These are phyloP conservation scores for Diachrysia chrysitis DNA, from an alignment of 2,888 invertebrate species.

Conservation along the genomic window DNA sequence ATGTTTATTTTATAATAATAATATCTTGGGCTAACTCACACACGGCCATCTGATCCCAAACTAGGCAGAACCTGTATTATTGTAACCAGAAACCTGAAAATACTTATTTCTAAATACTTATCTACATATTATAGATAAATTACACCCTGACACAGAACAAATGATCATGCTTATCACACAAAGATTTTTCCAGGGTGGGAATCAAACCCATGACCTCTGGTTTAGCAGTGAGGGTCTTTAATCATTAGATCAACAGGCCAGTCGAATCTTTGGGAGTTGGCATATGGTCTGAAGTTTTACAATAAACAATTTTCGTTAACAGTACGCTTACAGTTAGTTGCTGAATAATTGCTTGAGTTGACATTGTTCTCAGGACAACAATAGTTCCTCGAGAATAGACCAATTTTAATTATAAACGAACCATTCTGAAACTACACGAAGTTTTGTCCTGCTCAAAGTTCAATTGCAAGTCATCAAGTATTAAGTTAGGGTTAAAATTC, in stretches of 20 bases:
- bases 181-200: too few species aligned
- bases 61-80: too few species aligned
- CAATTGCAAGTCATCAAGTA: background rate
- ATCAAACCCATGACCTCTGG: too few species aligned
- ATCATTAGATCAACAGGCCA: too few species aligned
- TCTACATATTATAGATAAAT: too few species aligned
- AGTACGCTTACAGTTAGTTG: constrained; percentile 55
- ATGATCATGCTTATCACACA: too few species aligned
- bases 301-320: constrained; percentile 61
- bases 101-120: too few species aligned
- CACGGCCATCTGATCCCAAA: too few species aligned
- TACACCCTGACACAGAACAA: too few species aligned
- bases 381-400: constrained; percentile 25
- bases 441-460: constrained; percentile 8
- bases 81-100: too few species aligned
- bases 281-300: constrained; percentile 44
- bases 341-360: constrained; percentile 62
- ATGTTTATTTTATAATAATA: constrained; percentile 44
- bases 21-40: too few species aligned
- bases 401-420: constrained; percentile 31
- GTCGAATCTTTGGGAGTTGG: constrained; percentile 17
- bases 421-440: background rate
- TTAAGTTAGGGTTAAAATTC: background rate
- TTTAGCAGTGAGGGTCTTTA: too few species aligned
- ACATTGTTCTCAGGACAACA: constrained; percentile 55